Base-by-base conservation (phyloP, 2,113 vertebrate species). In the Echinops telfairi region DNA sequence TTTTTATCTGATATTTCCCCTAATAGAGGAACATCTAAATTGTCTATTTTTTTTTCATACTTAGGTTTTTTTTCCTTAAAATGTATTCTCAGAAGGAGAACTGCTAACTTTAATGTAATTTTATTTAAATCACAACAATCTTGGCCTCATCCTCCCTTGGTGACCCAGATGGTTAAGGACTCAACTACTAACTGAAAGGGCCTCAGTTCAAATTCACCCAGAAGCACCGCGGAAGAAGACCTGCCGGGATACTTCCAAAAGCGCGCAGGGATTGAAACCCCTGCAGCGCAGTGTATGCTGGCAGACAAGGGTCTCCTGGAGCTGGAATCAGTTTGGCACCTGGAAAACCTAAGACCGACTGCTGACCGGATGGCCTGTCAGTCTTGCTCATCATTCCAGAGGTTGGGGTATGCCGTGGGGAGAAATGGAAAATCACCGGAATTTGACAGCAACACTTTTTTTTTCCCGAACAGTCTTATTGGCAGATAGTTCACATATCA, bases 41-140 rank as follows among this genome's bases (percentile, higher is more conserved):
- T 57, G 71, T 33, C 53, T 36, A 16, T n/a, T 53, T 53, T 53
- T 40, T 84, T 77, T 76, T 78, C 80, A 66, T n/a, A 36, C 7
- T 84, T 84, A 68, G n/a, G 60, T 78, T 84, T 84, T 58, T 58
- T 81, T 79, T 40, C 87, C 70, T 84, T 71, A 12, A 88, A 88
- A 57, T 36, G 10, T 53, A 75, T 62, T 81, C 75, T 86, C 68
- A 84, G 40, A 64, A 79, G 17, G 0, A 88, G 62, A 77, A 88
- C n/a, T 53, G 22, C 40, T 53, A 27, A 76, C 40, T 33, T 38
- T 38, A 83, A 40, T 22, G 16, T 57, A 33, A 47, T 43, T 47
- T 20, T 20, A 71, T 64, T 88, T 64, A 84, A 83, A 88, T 73
- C 36, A 60, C 81, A 90, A 73, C 76, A 6, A 31, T 57, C 71